Conservation (phyloP, 2,113 vertebrate genomes). For the Ranitomeya variabilis region DNA sequence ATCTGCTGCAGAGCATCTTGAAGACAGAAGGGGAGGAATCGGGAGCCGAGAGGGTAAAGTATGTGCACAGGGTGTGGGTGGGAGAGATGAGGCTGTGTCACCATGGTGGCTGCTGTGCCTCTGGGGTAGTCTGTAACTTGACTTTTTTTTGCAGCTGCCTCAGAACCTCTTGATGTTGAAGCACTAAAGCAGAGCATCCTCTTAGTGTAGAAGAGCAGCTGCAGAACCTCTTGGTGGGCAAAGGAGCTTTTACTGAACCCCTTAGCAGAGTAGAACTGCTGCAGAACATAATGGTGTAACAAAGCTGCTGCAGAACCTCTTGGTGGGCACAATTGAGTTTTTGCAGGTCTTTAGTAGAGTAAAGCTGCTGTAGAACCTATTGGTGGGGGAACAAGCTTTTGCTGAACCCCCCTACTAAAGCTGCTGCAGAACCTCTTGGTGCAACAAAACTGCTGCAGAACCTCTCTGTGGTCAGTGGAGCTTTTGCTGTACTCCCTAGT, state of each 20-base stretch:
- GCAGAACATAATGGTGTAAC: not conserved
- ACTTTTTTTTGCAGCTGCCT: not conserved
- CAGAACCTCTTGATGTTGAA: not conserved
- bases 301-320: not conserved
- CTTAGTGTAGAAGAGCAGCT: not conserved
- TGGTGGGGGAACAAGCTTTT: not conserved
- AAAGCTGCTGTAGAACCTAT: not conserved
- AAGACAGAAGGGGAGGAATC: slow-evolving; percentile 25
- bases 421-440: not conserved
- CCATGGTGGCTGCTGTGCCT: not conserved
- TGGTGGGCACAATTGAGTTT: not conserved
- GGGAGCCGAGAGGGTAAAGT: slow-evolving; percentile 47
- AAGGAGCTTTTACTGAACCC: not conserved
- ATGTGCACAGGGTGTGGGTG: slow-evolving; percentile 36
- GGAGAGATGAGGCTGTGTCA: not conserved
- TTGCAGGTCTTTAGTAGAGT: not conserved
- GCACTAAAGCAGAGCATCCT: not conserved
- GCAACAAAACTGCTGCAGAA: not conserved
- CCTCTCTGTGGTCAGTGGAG: too few species aligned
- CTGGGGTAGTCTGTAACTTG: not conserved
- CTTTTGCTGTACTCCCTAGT: too few species aligned
- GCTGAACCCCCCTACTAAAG: not conserved
- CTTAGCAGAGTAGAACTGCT: not conserved
- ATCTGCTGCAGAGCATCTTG: not conserved
- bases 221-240: slow-evolving; percentile 14